Percentiles rank a stretch among this genome's conserved stretches.
phyloP scores from a whole-genome alignment of 2,113 vertebrate genomes.

The Mesembrinibis cayennensis region DNA sequence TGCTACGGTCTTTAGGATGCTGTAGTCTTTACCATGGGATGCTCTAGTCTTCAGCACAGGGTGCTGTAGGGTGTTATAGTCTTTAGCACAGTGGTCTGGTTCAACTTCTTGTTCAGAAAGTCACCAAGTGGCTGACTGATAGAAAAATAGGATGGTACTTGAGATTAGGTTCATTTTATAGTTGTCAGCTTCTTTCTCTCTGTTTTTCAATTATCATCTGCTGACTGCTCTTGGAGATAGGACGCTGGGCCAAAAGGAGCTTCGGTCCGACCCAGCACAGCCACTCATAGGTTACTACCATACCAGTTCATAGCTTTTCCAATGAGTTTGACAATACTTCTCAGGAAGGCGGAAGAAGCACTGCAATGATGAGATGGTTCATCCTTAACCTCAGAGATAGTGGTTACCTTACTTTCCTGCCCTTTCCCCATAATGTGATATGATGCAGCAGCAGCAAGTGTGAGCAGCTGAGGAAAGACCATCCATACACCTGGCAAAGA shows the following conservation, averaged over 20 bases:
- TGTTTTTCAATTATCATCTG: neutral
- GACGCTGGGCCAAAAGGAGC: neutral
- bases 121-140: neutral
- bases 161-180: neutral
- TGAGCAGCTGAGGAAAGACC: neutral
- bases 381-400: neutral
- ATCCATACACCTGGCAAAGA: neutral
- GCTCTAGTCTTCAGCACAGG: neutral
- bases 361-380: neutral
- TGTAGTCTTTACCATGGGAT: neutral
- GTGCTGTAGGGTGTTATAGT: neutral
- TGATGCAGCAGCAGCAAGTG: neutral
- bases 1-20: neutral
- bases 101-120: neutral
- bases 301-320: neutral
- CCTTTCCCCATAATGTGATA: accelerated
- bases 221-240: neutral
- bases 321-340: neutral
- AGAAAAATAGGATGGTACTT: neutral
- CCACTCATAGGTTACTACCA: neutral
- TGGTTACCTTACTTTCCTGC: neutral
- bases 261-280: neutral
- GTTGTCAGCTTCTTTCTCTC: neutral
- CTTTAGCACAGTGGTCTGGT: neutral
- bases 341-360: neutral